Percentiles rank a stretch among this genome's conserved stretches.
These are phyloP conservation scores for Baryphthengus martii DNA, from an alignment of 2,113 vertebrate genomes.

Conservation along the genomic window DNA sequence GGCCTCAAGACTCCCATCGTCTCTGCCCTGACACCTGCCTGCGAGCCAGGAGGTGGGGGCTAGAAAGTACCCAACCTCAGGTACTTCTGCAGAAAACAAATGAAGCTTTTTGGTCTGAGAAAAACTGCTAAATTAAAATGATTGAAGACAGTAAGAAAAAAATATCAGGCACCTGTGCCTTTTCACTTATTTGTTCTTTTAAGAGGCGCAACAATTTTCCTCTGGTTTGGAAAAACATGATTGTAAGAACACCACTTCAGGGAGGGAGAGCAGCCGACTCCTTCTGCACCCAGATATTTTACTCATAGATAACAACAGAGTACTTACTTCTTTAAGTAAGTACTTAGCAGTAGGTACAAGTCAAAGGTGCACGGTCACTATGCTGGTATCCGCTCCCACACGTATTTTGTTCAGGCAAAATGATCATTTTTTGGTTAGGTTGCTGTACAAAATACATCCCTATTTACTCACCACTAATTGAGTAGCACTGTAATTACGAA, in stretches of 20 bases:
- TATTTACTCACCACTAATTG: not conserved
- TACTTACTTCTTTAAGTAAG: not conserved
- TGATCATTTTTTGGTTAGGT: accelerated
- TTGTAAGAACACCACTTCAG: not conserved
- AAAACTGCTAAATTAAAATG: not conserved
- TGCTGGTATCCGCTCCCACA: accelerated
- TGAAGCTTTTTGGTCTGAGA: not conserved
- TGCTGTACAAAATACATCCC: not conserved
- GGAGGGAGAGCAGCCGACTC: not conserved
- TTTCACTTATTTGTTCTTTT: not conserved
- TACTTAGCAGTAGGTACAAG: not conserved
- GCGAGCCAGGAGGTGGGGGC: accelerated
- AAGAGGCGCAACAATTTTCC: not conserved
- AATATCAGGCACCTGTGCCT: not conserved
- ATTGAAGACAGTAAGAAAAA: not conserved
- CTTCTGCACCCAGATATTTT: not conserved
- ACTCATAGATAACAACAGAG: not conserved
- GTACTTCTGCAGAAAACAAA: not conserved
- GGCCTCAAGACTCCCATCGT: not conserved
- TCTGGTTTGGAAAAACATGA: not conserved
- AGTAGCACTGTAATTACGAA: no score
- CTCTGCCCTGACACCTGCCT: not conserved
- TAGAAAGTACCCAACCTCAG: not conserved
- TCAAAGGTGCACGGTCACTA: not conserved
- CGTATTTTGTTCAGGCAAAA: not conserved